Evolutionary conservation across 2,888 invertebrate species (phyloP).

Genomic region (Stegophylla sp.): DNA sequence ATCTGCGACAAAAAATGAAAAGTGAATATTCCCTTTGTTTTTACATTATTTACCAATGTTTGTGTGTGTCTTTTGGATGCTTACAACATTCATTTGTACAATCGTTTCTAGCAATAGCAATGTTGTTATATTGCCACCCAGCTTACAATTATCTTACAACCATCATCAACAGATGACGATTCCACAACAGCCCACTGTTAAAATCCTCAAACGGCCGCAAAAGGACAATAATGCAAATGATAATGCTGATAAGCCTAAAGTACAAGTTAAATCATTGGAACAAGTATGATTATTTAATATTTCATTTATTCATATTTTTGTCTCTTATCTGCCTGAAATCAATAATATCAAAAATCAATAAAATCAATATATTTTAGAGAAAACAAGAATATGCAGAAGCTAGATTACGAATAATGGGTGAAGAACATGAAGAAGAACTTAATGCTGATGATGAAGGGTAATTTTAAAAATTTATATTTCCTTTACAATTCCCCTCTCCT

Average conservation of each 20-base stretch:
- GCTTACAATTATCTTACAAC: constrained; percentile 65
- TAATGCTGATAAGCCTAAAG: constrained; percentile 73
- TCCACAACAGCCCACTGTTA: constrained; percentile 81
- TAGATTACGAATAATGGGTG: constrained; percentile 85
- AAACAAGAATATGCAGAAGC: constrained; percentile 95
- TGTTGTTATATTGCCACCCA: constrained; percentile 49
- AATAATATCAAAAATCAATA: no score
- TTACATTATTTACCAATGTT: neutral
- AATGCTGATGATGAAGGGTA: constrained; percentile 69
- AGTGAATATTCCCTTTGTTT: constrained; percentile 40
- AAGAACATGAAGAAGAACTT: constrained; percentile 72
- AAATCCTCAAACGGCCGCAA: constrained; percentile 79
- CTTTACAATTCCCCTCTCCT: no score
- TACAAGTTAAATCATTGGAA: constrained; percentile 82
- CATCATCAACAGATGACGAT: constrained; percentile 82
- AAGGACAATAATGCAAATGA: constrained; percentile 70
- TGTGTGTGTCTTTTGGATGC: neutral
- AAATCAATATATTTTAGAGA: constrained; percentile 69
- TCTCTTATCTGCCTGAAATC: no score
- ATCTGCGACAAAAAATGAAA: constrained; percentile 62
- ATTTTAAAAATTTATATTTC: constrained; percentile 61
- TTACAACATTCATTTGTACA: neutral
- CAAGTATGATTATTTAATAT: constrained; percentile 65
- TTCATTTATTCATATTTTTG: no score
- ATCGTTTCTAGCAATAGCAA: constrained; percentile 48